phyloP scores from a whole-genome alignment of 2,113 vertebrate species.

The Ochotona princeps region DNA sequence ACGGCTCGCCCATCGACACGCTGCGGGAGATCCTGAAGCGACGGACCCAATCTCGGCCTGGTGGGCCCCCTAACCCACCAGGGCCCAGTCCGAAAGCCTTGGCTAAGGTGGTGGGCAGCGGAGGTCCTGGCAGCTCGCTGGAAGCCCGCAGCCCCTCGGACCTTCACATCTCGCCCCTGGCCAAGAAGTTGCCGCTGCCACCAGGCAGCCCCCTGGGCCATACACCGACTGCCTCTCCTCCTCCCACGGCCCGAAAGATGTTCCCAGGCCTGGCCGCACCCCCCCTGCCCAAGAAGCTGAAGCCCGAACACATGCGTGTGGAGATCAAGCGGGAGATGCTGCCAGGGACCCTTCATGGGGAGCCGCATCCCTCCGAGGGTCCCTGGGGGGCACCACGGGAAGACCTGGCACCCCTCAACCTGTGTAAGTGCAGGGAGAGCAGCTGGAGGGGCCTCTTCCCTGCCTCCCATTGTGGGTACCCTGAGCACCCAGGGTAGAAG shows the following conservation, averaged over 20 bases:
- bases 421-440: slow-evolving; percentile 84
- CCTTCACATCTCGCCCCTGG: slow-evolving; percentile 78
- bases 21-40: slow-evolving; percentile 93
- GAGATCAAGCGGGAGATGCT: slow-evolving; percentile 88
- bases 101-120: slow-evolving; percentile 78
- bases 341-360: slow-evolving; percentile 84
- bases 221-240: slow-evolving; percentile 84
- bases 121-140: slow-evolving; percentile 78
- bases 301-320: slow-evolving; percentile 86
- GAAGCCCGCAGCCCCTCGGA: slow-evolving; percentile 82
- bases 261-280: slow-evolving; percentile 84
- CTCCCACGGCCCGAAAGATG: slow-evolving; percentile 88
- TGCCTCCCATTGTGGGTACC: background rate
- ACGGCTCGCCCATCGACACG: slow-evolving; percentile 96
- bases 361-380: slow-evolving; percentile 82
- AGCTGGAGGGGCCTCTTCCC: background rate
- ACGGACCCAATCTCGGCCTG: slow-evolving; percentile 78
- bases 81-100: slow-evolving; percentile 79
- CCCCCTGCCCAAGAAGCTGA: slow-evolving; percentile 86
- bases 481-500: background rate
- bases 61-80: slow-evolving; percentile 72
- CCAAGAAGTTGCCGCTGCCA: slow-evolving; percentile 85
- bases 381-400: slow-evolving; percentile 84
- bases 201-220: slow-evolving; percentile 84
- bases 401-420: slow-evolving; percentile 86